Evolutionary conservation across 1,140 invertebrate species (phyloP).

Genomic region (Zophobas morio): DNA sequence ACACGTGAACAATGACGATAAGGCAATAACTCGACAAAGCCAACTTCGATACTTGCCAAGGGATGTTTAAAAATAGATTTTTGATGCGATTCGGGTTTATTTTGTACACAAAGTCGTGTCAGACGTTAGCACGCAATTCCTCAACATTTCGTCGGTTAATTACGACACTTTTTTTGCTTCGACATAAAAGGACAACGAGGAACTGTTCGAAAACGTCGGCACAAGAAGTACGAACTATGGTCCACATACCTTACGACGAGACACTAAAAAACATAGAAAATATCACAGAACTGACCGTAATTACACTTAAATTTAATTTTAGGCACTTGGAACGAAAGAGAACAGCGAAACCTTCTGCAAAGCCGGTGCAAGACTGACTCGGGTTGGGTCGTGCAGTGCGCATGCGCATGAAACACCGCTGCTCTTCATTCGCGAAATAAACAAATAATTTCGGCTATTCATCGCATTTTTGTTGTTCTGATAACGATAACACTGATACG

Average conservation of each 20-base stretch:
- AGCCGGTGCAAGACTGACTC: conserved; percentile 61
- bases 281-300: conserved; percentile 34
- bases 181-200: conserved; percentile 4
- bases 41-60: conserved; percentile 1
- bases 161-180: conserved; percentile 33
- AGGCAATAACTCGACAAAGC: background rate
- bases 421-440: conserved; percentile 16
- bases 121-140: conserved; percentile 10
- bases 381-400: conserved; percentile 58
- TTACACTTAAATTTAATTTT: conserved; percentile 44
- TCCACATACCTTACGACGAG: conserved; percentile 32
- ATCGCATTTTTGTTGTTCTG: background rate
- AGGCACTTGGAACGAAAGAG: conserved; percentile 53
- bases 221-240: background rate
- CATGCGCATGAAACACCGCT: conserved; percentile 46
- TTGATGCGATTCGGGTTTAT: background rate
- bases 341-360: conserved; percentile 51
- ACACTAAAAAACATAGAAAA: conserved; percentile 33
- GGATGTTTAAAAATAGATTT: conserved; percentile 27
- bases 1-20: background rate
- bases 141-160: conserved; percentile 24
- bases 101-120: conserved; percentile 17
- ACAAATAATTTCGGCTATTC: conserved; percentile 12
- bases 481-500: background rate
- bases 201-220: conserved; percentile 3